phyloP scores from a whole-genome alignment of 1,140 invertebrate genomes.

The Eupristina koningsbergeri region DNA sequence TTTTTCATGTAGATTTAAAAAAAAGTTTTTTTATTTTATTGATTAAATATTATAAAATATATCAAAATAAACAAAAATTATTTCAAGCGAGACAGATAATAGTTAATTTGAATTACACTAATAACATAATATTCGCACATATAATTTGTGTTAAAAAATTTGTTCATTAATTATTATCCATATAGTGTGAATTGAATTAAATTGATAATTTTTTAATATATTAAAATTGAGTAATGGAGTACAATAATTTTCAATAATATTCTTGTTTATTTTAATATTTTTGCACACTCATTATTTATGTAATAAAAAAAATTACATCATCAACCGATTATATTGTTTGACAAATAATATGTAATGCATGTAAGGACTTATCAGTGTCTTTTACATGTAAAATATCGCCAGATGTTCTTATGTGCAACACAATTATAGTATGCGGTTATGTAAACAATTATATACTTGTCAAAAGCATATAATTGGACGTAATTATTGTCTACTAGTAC shows the following conservation, averaged over 20 bases:
- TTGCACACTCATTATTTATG: not conserved
- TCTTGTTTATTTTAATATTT: not conserved
- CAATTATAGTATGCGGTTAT: not conserved
- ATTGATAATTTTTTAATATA: not conserved
- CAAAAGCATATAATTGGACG: not conserved
- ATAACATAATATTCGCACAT: too few species aligned
- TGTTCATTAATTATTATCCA: too few species aligned
- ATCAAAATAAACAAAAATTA: not conserved
- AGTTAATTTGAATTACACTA: too few species aligned
- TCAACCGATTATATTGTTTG: not conserved
- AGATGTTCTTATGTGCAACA: not conserved
- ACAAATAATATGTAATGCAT: not conserved
- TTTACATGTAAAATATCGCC: not conserved
- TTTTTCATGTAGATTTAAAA: not conserved
- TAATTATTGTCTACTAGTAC: not conserved
- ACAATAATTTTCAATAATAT: not conserved
- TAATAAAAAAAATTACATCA: not conserved
- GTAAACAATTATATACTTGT: conserved; percentile 3
- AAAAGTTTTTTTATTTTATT: not conserved
- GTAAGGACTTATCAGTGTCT: not conserved
- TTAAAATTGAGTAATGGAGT: not conserved
- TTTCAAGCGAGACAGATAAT: not conserved
- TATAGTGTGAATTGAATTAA: too few species aligned
- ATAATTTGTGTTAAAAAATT: too few species aligned
- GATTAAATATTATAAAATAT: not conserved